Evolutionary conservation across 2,797 vertebrate genomes (phyloP), one percentile per base, ranked within the genome.

Genomic region (Pelobates cultripes): DNA sequence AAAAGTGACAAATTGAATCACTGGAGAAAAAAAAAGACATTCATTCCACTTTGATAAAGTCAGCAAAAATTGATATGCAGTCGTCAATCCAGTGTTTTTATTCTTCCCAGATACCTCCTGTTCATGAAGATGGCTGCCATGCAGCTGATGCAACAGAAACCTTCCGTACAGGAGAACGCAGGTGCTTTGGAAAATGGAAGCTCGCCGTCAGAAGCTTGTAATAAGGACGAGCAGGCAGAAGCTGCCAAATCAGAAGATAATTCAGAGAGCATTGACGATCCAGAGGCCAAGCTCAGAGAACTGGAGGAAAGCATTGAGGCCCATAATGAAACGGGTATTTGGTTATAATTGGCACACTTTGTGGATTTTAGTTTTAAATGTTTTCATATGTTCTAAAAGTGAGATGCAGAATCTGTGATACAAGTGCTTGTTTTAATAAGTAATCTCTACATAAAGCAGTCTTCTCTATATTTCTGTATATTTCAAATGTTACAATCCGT

Each of bases 51-150:
- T 28, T 28, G 28, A 28, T 28, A 28, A 28, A 28, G 28, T 28
- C 28, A 28, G 28, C 28, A 28, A 28, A 28, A 28, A 28, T 28
- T 28, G 28, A 28, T 28, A 2, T 28, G 28, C 28, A 28, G 28
- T 2, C 2, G 28, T 28, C 28, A 28, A 28, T 28, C 28, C 28
- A 28, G 28, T 28, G 1, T 28, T 1, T 28, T 28, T 51, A 2
- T 51, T 51, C 1, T 51, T 79, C 45, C 7, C 45, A 99, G 98
- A 90, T 99, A 99, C 89, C 96, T 99, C 12, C 95, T 99, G 77
- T 99, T 99, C 91, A 99, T 99, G 98, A 99, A 99, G 91, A 92
- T 99, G 94, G 98, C 98, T 0, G 98, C 98, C 0, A 88, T 99
- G 84, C 98, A 99, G 92, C 95, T 99, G 66, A 99, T 99, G 97